Conservation (phyloP, 2,113 vertebrate species). For the Oreochromis aureus region DNA sequence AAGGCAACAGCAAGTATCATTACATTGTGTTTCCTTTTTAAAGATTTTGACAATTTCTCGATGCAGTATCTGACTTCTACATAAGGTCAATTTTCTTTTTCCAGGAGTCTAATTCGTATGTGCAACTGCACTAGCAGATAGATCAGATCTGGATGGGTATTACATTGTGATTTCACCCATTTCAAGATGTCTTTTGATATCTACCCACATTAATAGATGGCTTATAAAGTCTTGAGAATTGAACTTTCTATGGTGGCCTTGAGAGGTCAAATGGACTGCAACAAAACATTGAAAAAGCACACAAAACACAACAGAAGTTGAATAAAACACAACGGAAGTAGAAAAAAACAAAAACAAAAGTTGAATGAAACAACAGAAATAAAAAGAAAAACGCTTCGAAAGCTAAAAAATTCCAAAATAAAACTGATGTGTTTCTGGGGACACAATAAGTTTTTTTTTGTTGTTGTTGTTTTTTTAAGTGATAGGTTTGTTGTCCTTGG, state of each 20-base stretch:
- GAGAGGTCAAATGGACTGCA: neutral
- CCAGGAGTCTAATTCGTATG: neutral
- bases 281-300: neutral
- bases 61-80: neutral
- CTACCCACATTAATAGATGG: neutral
- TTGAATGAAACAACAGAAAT: neutral
- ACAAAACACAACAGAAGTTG: neutral
- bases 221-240: neutral
- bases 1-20: neutral
- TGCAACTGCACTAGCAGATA: neutral
- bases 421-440: neutral
- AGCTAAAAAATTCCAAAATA: neutral
- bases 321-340: neutral
- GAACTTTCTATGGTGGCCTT: neutral
- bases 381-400: neutral
- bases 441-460: neutral
- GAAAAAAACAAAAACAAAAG: rapidly evolving
- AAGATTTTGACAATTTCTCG: neutral
- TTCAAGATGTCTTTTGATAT: neutral
- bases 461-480: neutral
- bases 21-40: neutral
- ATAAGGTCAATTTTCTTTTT: neutral
- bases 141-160: neutral
- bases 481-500: neutral
- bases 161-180: neutral